Conservation (phyloP, 2,797 vertebrate genomes). For the Scyliorhinus canicula region DNA sequence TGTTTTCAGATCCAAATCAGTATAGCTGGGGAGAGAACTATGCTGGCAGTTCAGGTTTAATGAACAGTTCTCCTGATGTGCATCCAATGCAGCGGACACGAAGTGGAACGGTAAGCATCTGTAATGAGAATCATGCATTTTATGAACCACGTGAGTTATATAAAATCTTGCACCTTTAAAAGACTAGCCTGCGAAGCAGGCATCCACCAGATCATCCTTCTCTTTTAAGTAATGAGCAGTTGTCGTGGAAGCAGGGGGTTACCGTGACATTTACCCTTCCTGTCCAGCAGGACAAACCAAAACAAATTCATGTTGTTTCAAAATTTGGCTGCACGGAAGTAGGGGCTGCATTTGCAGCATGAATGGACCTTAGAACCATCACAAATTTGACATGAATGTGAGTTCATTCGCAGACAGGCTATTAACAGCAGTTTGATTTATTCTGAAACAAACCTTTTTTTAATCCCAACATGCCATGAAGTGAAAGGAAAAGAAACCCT, state of each 20-base stretch:
- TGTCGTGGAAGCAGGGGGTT: too few relatives aligned
- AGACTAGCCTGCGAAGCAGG: neutral
- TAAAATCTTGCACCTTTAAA: neutral
- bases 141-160: neutral
- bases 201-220: neutral
- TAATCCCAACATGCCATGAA: neutral
- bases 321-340: neutral
- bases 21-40: conserved; percentile 99
- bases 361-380: neutral
- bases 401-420: neutral
- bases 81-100: conserved; percentile 80
- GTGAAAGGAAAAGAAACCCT: neutral
- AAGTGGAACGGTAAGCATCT: conserved; percentile 83
- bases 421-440: neutral
- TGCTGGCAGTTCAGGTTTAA: conserved; percentile 89
- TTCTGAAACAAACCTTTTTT: neutral
- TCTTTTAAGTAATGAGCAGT: neutral
- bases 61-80: conserved; percentile 87
- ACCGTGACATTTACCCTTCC: neutral
- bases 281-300: neutral
- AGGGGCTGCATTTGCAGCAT: neutral
- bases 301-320: neutral
- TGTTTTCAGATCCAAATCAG: conserved; percentile 82
- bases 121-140: neutral
- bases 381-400: neutral